Evolutionary conservation across 2,113 vertebrate species (phyloP), one percentile per base, ranked within the genome.

Genomic region (Pelobates fuscus): DNA sequence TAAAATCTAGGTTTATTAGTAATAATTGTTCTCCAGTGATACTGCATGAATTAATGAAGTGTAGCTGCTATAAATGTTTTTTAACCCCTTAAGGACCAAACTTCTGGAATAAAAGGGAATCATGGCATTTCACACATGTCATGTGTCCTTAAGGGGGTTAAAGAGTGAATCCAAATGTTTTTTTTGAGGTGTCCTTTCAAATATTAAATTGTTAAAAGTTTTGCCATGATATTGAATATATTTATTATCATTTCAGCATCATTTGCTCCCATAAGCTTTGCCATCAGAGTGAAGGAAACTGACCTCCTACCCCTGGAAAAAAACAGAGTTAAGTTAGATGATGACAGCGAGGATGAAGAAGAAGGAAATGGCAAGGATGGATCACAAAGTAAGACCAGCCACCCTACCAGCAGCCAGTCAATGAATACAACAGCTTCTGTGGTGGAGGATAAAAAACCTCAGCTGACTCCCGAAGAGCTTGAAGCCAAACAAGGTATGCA

Each of bases 181-280:
- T n/a, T n/a, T n/a, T n/a, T n/a, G n/a, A n/a, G n/a, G n/a, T n/a
- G n/a, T n/a, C n/a, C n/a, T n/a, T n/a, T n/a, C n/a, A n/a, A n/a
- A n/a, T n/a, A n/a, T n/a, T n/a, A n/a, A n/a, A n/a, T n/a, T n/a
- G n/a, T n/a, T n/a, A n/a, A n/a, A n/a, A n/a, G n/a, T n/a, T n/a
- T n/a, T n/a, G n/a, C n/a, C n/a, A n/a, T n/a, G n/a, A n/a, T n/a
- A n/a, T n/a, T n/a, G n/a, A n/a, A n/a, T n/a, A n/a, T n/a, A n/a
- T n/a, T n/a, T n/a, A n/a, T n/a, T 10, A 6, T 37, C 32, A 70
- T 30, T 65, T 59, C 84, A 99, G 97, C 90, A 32, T 94, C 95
- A 0, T 98, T 98, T 86, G 97, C 96, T 14, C 97, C 97, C 14
- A 99, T 99, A 88, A 95, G 94, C 81, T 99, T 99, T 84, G 97